Percentiles rank a stretch among this genome's conserved stretches.
These are phyloP conservation scores for Lampris megalopsis DNA, from an alignment of 2,113 vertebrate species.

Conservation along the genomic window DNA sequence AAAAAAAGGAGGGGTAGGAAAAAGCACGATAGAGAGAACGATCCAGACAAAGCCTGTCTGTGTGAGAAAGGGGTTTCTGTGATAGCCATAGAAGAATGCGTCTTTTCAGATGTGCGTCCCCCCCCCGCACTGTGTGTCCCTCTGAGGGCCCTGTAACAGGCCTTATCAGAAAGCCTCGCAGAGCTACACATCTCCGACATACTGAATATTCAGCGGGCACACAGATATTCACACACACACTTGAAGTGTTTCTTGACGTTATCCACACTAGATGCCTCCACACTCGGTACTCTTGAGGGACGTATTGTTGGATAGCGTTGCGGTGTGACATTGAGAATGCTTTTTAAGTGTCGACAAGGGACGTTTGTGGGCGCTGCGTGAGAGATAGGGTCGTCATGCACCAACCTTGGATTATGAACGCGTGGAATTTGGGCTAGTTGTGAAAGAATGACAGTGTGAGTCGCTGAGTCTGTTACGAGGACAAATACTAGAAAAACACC, in stretches of 20 bases:
- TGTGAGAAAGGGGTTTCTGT: constrained; percentile 51
- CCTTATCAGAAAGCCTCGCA: constrained; percentile 63
- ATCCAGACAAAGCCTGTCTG: constrained; percentile 48
- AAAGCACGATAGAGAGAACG: constrained; percentile 32
- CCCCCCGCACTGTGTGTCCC: constrained; percentile 63
- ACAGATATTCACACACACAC: constrained; percentile 18
- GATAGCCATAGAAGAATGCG: constrained; percentile 55
- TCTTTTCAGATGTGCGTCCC: constrained; percentile 53
- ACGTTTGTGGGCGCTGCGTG: constrained; percentile 54
- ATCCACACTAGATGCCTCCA: constrained; percentile 69
- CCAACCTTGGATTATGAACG: constrained; percentile 34
- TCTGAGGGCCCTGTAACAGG: constrained; percentile 59
- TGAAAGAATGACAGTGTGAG: constrained; percentile 43
- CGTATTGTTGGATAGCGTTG: constrained; percentile 18
- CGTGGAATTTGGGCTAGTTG: constrained; percentile 44
- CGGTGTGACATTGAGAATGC: constrained; percentile 63
- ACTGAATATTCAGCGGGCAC: constrained; percentile 53
- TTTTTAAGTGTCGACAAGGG: constrained; percentile 65
- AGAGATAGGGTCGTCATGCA: constrained; percentile 54
- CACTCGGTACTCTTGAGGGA: constrained; percentile 51
- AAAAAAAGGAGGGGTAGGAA: constrained; percentile 19
- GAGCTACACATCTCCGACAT: constrained; percentile 67
- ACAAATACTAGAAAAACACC: too few relatives aligned
- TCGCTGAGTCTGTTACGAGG: neutral
- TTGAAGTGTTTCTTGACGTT: constrained; percentile 50